These are phyloP conservation scores for Aphidius ervi DNA, from an alignment of 1,140 invertebrate species.

Conservation along the genomic window DNA sequence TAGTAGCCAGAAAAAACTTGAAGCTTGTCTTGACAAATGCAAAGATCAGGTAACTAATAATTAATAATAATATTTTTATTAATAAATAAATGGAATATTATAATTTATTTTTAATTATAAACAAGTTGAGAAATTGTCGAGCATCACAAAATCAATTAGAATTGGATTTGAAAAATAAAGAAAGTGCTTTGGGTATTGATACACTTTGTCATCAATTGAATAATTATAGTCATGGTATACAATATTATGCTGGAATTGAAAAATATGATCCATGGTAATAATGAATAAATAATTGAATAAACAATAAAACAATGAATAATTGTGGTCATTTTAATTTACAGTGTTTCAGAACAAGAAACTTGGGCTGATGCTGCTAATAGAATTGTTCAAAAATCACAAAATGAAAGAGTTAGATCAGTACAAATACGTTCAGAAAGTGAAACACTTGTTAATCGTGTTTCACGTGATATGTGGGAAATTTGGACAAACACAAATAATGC, in stretches of 20 bases:
- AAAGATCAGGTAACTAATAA: slow-evolving; percentile 62
- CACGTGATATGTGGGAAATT: slow-evolving; percentile 84
- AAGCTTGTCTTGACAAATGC: slow-evolving; percentile 56
- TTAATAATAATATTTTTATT: slow-evolving; percentile 2
- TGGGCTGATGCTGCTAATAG: slow-evolving; percentile 85
- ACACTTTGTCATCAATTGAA: slow-evolving; percentile 82
- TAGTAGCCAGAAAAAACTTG: slow-evolving; percentile 57
- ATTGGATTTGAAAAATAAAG: slow-evolving; percentile 83
- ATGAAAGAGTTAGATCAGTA: slow-evolving; percentile 74
- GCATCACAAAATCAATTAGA: slow-evolving; percentile 81
- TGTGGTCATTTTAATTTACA: slow-evolving; percentile 27
- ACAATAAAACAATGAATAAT: neutral
- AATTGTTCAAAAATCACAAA: slow-evolving; percentile 78
- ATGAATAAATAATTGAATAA: neutral
- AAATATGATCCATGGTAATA: slow-evolving; percentile 79
- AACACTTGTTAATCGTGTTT: slow-evolving; percentile 73
- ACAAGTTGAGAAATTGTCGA: slow-evolving; percentile 62
- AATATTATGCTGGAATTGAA: slow-evolving; percentile 88
- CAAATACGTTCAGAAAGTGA: slow-evolving; percentile 77
- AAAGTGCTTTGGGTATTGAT: slow-evolving; percentile 83
- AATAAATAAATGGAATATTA: slow-evolving; percentile 16
- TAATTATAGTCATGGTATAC: slow-evolving; percentile 79
- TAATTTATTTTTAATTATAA: slow-evolving; percentile 18
- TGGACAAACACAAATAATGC: slow-evolving; percentile 85
- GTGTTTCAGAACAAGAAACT: slow-evolving; percentile 70